Evolutionary conservation across 1,140 invertebrate genomes (phyloP).

Genomic region (Trichogramma pretiosum): DNA sequence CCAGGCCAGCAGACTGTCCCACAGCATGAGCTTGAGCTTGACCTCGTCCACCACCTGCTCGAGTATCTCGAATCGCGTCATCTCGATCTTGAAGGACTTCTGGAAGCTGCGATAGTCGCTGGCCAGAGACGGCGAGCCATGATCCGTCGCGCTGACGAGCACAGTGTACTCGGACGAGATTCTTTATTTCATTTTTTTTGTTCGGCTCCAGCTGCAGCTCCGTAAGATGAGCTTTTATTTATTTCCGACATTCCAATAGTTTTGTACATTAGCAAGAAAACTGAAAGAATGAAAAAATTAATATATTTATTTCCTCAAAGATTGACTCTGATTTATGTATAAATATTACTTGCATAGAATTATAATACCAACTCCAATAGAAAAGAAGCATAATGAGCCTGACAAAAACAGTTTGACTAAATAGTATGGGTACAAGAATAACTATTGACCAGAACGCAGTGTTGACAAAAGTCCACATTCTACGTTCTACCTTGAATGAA

Average conservation of each 20-base stretch:
- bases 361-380: constrained; percentile 57
- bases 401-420: too few relatives aligned
- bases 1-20: constrained; percentile 69
- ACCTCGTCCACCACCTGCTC: constrained; percentile 70
- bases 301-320: too few relatives aligned
- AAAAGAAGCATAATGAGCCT: constrained; percentile 59
- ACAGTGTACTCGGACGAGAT: too few relatives aligned
- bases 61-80: constrained; percentile 68
- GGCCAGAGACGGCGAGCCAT: too few relatives aligned
- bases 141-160: too few relatives aligned
- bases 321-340: too few relatives aligned
- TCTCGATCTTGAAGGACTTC: constrained; percentile 65
- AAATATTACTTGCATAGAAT: constrained; percentile 57
- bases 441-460: constrained; percentile 60
- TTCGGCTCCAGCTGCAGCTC: constrained; percentile 42
- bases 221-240: constrained; percentile 75
- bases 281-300: constrained; percentile 58
- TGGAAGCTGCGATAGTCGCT: constrained; percentile 61
- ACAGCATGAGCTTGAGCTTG: constrained; percentile 66
- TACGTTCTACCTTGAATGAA: constrained; percentile 47
- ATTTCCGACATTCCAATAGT: constrained; percentile 77
- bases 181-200: constrained; percentile 30
- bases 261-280: constrained; percentile 67
- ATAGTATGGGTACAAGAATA: constrained; percentile 61
- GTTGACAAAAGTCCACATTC: constrained; percentile 63